Evolutionary conservation across 2,113 vertebrate genomes (phyloP), one percentile per base, ranked within the genome.

Genomic region (Ictalurus furcatus): DNA sequence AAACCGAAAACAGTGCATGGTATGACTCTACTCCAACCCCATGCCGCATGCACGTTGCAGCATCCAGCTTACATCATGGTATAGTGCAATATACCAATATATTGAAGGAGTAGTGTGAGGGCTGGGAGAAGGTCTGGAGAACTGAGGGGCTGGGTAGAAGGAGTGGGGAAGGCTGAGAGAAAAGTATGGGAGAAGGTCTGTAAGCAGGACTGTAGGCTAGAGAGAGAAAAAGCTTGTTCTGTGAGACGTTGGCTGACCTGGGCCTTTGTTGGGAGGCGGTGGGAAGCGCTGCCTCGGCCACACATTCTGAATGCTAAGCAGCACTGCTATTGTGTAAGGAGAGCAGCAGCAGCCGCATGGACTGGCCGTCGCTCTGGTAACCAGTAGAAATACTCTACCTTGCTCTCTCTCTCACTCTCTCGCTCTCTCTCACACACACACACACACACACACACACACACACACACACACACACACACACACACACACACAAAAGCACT

Each of bases 271-370:
- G 93, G 93, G 93, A 93, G 95, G 94, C 95, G 94, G 94, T 94
- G 95, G 94, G 94, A 96, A 96, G 94, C 92, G 81, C 92, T 93
- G 94, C 94, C 93, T 94, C 94, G 92, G 94, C 94, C 95, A 92
- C 93, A 92, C 91, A 88, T 92, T 93, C 91, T 93, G 95, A 96
- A 96, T 96, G 94, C 94, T 96, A 95, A 96, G 95, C 94, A 96
- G 95, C 85, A 28, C 89, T 88, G 94, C 94, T 92, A 95, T 96
- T 96, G 95, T 96, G 90, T 95, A 93, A 91, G 92, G 90, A 93
- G 92, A 83, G 92, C 93, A 94, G 94, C 93, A 92, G 91, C 93
- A 93, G 94, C 93, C 93, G 83, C 94, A 95, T 95, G 95, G 92
- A 93, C 94, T 84, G 74, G 82, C 92, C 59, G 94, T 96, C 92